These are phyloP conservation scores for Rattus rattus DNA, from an alignment of 2,113 vertebrate species.

Conservation along the genomic window DNA sequence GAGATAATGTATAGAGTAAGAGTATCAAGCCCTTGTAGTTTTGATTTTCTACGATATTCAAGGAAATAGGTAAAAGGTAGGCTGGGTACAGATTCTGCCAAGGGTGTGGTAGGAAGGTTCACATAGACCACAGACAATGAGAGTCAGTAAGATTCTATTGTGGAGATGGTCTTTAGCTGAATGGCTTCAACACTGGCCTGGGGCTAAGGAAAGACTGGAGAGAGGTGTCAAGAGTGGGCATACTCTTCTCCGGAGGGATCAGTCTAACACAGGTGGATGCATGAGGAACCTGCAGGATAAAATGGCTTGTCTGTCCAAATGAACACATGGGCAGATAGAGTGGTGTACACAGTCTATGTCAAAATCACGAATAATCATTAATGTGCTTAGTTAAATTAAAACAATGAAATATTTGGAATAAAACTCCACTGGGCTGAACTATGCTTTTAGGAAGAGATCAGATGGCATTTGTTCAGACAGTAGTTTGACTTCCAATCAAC, in stretches of 20 bases:
- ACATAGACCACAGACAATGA: constrained; percentile 2
- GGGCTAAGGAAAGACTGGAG: background rate
- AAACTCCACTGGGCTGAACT: background rate
- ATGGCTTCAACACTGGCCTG: background rate
- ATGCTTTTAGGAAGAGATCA: background rate
- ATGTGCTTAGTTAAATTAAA: background rate
- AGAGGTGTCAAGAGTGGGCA: background rate
- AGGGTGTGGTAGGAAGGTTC: background rate
- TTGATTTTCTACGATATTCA: constrained; percentile 15
- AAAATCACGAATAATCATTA: background rate
- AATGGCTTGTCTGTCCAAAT: background rate
- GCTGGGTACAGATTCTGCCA: background rate
- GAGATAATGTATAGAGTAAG: background rate
- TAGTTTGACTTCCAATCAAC: background rate
- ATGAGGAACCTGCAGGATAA: background rate
- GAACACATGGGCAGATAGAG: background rate
- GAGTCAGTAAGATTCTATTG: background rate
- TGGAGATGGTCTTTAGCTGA: background rate
- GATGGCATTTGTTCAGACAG: background rate
- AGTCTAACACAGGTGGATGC: background rate
- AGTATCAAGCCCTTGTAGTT: background rate
- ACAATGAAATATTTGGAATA: background rate
- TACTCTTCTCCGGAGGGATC: background rate
- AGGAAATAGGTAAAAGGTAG: background rate
- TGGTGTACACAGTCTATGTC: too few species aligned